A percentile compares a stretch with the other conserved stretches of the same genome.
Evolutionary conservation across 2,113 vertebrate species (phyloP).

Genomic region (Colaptes auratus): DNA sequence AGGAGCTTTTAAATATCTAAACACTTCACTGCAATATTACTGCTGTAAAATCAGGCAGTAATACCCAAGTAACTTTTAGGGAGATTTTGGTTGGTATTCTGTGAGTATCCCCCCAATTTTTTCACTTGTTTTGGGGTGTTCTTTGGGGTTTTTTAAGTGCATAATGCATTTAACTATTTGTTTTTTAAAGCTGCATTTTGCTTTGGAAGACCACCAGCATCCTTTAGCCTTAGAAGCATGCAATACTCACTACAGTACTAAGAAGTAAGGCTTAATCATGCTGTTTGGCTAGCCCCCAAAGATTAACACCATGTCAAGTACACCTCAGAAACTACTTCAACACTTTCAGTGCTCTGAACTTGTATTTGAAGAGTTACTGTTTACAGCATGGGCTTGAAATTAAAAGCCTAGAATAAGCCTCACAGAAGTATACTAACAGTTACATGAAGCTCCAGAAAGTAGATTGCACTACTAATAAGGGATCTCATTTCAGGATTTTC

Average conservation of each 20-base stretch:
- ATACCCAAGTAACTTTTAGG: accelerated
- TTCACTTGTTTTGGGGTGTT: background rate
- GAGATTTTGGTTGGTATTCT: accelerated
- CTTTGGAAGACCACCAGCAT: background rate
- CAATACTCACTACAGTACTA: background rate
- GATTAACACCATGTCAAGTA: background rate
- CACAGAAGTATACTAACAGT: background rate
- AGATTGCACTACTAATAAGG: background rate
- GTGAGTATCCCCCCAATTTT: too few species aligned
- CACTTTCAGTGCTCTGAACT: background rate
- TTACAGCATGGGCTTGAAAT: background rate
- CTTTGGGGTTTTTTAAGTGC: background rate
- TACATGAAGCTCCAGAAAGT: background rate
- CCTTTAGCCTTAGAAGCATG: background rate
- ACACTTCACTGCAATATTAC: background rate
- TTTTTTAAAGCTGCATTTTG: background rate
- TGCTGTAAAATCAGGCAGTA: background rate
- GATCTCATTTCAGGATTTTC: background rate
- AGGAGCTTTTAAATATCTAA: background rate
- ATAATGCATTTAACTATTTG: background rate
- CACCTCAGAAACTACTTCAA: background rate
- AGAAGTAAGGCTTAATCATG: background rate
- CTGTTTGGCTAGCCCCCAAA: background rate
- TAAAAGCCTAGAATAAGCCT: background rate
- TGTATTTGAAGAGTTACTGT: background rate